phyloP scores from a whole-genome alignment of 1,140 invertebrate genomes.

The Diachasmimorpha longicaudata region DNA sequence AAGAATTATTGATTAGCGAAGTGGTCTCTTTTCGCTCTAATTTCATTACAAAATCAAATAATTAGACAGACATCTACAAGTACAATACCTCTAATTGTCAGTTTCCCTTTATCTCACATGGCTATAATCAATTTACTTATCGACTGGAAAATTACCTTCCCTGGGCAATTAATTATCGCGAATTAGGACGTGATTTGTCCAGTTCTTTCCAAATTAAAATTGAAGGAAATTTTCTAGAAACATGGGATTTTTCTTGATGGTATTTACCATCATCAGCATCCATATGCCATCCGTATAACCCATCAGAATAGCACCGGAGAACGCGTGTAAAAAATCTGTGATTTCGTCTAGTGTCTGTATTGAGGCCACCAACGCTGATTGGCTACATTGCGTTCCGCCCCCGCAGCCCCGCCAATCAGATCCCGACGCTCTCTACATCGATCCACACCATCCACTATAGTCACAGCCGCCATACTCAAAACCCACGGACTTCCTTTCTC shows the following conservation, averaged over 20 bases:
- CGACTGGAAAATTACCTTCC: no score
- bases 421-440: constrained; percentile 49
- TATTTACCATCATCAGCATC: background rate
- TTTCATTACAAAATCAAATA: background rate
- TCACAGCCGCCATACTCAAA: constrained; percentile 47
- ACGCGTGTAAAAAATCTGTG: constrained; percentile 56
- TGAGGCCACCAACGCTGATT: constrained; percentile 59
- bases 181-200: no score
- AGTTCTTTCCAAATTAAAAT: no score
- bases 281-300: background rate
- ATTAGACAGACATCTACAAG: background rate
- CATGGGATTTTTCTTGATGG: no score
- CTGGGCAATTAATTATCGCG: no score
- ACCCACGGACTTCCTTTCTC: constrained; percentile 5
- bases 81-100: no score
- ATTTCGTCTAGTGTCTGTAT: constrained; percentile 57
- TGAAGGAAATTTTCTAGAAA: background rate
- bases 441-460: constrained; percentile 52
- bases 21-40: background rate
- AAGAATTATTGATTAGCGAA: background rate
- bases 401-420: constrained; percentile 60
- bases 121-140: no score
- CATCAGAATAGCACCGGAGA: background rate
- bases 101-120: no score
- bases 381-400: constrained; percentile 58